Base-by-base conservation (phyloP, 2,888 invertebrate species). In the Panorpa germanica region DNA sequence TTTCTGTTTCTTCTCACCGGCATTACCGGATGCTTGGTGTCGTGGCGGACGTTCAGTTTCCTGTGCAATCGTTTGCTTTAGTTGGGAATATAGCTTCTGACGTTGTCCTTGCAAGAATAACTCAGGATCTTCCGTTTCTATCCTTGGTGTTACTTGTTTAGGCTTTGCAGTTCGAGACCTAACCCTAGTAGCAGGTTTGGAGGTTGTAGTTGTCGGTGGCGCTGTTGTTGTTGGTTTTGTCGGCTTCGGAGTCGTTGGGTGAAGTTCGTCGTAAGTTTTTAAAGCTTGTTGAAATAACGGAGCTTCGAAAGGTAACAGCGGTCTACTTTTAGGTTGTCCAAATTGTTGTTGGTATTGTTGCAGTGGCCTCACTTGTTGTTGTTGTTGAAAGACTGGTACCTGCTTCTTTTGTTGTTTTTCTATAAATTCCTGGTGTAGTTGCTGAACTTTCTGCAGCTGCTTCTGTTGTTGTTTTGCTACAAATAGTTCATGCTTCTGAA, bases 381-480 rank as follows among this genome's bases (percentile, higher is more conserved):
- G 59, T 40, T 45, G 51, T 33, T 60, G 67, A 31, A 68, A 61
- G 25, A 56, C 47, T 36, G 65, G 65, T 38, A 63, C 50, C 33
- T 62, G 57, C 40, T 65, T 67, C 15, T 70, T 69, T 4, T 75
- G 67, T 45, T 82, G 81, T 38, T 70, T 67, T 38, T 63, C 65
- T 1, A 74, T 41, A 43, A 74, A 75, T 34, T 73, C 71, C 38
- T 70, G 66, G 39, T 81, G 78, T 16, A 76, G 58, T 40, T 69
- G 65, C 37, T 76, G 65, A 1, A 76, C 69, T 44, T 80, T 80
- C 42, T 75, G 72, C 43, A 78, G 70, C 24, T 76, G 72, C 40
- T 76, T 76, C 39, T 80, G 67, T 40, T 80, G 78, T 42, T 78
- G 78, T 43, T 74, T 77, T 41, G 80, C 77, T 4, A 76, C 65